Evolutionary conservation across 2,113 vertebrate species (phyloP).

Genomic region (Hiodon alosoides): DNA sequence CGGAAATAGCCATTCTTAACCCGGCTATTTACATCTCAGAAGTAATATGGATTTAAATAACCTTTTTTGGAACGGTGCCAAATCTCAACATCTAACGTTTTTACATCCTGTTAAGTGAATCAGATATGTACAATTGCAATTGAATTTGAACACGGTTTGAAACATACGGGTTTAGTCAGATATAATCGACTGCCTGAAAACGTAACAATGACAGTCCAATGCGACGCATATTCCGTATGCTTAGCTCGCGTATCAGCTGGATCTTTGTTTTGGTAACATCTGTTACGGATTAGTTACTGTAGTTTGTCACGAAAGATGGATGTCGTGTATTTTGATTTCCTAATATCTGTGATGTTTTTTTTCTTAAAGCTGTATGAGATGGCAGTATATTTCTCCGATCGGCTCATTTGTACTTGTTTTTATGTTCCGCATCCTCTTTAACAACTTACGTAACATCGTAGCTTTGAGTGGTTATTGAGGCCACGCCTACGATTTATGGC

Average conservation of each 20-base stretch:
- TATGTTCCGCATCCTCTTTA: too few species aligned
- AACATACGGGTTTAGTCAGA: background rate
- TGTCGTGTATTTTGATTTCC: background rate
- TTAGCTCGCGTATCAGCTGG: background rate
- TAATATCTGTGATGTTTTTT: too few species aligned
- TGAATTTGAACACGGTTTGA: background rate
- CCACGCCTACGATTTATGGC: too few species aligned
- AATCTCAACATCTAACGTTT: background rate
- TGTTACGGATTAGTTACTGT: background rate
- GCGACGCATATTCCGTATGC: background rate
- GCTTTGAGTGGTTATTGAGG: too few species aligned
- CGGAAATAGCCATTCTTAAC: too few species aligned
- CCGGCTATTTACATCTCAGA: too few species aligned
- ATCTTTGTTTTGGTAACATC: background rate
- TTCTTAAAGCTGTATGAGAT: too few species aligned
- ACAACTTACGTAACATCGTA: too few species aligned
- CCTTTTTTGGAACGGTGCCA: background rate
- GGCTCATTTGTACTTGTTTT: too few species aligned
- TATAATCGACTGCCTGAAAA: background rate
- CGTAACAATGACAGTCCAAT: background rate
- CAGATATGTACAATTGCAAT: background rate
- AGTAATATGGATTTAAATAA: background rate
- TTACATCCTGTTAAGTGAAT: background rate
- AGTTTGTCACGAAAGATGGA: background rate
- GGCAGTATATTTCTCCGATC: too few species aligned